phyloP scores from a whole-genome alignment of 2,113 vertebrate species.

The Rhipidura dahli region DNA sequence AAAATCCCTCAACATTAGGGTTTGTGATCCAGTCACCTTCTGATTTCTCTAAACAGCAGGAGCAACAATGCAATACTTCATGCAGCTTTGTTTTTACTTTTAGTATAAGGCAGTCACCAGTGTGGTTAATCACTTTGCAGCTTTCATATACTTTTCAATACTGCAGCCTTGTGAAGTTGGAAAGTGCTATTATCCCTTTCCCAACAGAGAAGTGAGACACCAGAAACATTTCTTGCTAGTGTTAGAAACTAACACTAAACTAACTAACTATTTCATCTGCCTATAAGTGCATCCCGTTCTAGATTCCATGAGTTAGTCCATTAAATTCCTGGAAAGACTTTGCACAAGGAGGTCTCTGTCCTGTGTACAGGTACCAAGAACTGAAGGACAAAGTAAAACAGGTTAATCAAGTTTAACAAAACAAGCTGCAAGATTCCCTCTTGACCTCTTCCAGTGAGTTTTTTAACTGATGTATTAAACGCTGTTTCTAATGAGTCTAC shows the following conservation, averaged over 20 bases:
- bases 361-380: background rate
- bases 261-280: background rate
- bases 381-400: background rate
- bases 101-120: background rate
- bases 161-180: background rate
- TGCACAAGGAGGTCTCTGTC: background rate
- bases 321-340: background rate
- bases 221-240: background rate
- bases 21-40: background rate
- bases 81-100: background rate
- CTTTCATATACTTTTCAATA: background rate
- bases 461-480: background rate
- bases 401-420: background rate
- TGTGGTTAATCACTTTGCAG: background rate
- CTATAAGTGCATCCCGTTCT: background rate
- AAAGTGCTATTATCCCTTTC: background rate
- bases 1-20: background rate
- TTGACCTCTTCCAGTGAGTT: background rate
- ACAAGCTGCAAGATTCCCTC: background rate
- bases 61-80: background rate
- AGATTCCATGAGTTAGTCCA: background rate
- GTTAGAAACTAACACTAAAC: background rate
- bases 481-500: background rate
- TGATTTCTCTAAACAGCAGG: background rate
- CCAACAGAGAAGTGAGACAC: background rate